Conservation (phyloP, 2,888 invertebrate species). For the Ischnura elegans region DNA sequence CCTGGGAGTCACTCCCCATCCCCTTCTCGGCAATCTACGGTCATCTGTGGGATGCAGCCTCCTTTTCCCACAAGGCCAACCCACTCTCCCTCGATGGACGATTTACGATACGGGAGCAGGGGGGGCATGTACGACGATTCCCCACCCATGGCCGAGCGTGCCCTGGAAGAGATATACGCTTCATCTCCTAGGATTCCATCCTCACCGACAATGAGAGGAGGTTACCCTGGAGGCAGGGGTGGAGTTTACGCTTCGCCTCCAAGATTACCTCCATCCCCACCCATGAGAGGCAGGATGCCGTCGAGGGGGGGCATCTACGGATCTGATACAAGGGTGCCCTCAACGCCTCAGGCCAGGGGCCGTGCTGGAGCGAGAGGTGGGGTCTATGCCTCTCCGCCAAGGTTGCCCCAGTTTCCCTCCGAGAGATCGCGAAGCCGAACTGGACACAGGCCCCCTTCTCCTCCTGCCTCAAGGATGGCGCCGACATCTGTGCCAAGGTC, state of each 20-base stretch:
- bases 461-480: background rate
- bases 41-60: constrained; percentile 18
- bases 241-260: background rate
- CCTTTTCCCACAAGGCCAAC: constrained; percentile 20
- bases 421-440: background rate
- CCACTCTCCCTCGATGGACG: background rate
- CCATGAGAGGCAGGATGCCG: background rate
- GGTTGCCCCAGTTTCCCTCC: constrained; percentile 33
- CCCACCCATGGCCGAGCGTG: background rate
- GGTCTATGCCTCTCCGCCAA: constrained; percentile 36
- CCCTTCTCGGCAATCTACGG: background rate
- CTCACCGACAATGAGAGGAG: background rate
- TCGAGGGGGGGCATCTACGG: background rate
- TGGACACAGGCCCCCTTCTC: constrained; percentile 7
- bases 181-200: background rate
- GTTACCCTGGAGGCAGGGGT: background rate
- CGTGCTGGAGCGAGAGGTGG: background rate
- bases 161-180: constrained; percentile 6
- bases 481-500: background rate
- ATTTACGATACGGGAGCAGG: background rate
- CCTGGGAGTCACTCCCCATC: background rate
- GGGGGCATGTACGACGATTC: constrained; percentile 24
- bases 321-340: background rate
- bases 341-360: background rate
- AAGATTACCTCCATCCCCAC: background rate